Evolutionary conservation across 2,888 invertebrate genomes (phyloP).

Genomic region (Leptopilina drosophilae): DNA sequence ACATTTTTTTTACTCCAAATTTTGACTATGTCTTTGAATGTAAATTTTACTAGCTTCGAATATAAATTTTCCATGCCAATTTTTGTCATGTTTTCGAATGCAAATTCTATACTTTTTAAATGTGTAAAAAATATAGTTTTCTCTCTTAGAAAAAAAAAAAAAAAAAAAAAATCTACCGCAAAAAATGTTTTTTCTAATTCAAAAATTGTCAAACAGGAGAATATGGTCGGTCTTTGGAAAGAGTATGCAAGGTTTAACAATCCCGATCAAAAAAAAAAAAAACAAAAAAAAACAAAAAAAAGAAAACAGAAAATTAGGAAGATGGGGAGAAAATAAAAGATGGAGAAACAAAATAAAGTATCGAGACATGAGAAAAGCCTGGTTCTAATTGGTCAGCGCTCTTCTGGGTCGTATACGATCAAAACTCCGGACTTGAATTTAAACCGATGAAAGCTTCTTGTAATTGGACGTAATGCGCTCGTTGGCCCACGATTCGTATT

Average conservation of each 20-base stretch:
- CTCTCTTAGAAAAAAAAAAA: too few species aligned
- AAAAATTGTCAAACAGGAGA: conserved; percentile 18
- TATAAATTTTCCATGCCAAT: too few species aligned
- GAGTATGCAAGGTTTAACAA: conserved; percentile 40
- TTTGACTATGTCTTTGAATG: too few species aligned
- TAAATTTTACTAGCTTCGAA: too few species aligned
- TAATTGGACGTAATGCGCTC: conserved; percentile 63
- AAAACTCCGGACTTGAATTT: conserved; percentile 65
- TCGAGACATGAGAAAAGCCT: conserved; percentile 16
- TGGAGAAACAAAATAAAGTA: conserved; percentile 23
- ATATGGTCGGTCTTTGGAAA: conserved; percentile 11
- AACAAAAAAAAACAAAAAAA: neutral
- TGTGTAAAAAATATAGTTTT: too few species aligned
- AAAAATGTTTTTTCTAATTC: conserved; percentile 44
- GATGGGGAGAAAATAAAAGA: conserved; percentile 6
- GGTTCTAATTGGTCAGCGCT: conserved; percentile 62
- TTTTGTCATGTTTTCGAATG: too few species aligned
- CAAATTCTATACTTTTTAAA: too few species aligned
- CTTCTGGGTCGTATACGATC: conserved; percentile 62
- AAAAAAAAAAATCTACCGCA: too few species aligned
- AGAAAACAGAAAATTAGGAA: conserved; percentile 1
- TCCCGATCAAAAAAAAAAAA: conserved; percentile 33
- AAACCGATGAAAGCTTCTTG: conserved; percentile 66
- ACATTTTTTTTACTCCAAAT: too few species aligned
- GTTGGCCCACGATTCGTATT: conserved; percentile 37